These are phyloP conservation scores for Sebastes schlegelii DNA, from an alignment of 2,113 vertebrate species.

Conservation along the genomic window DNA sequence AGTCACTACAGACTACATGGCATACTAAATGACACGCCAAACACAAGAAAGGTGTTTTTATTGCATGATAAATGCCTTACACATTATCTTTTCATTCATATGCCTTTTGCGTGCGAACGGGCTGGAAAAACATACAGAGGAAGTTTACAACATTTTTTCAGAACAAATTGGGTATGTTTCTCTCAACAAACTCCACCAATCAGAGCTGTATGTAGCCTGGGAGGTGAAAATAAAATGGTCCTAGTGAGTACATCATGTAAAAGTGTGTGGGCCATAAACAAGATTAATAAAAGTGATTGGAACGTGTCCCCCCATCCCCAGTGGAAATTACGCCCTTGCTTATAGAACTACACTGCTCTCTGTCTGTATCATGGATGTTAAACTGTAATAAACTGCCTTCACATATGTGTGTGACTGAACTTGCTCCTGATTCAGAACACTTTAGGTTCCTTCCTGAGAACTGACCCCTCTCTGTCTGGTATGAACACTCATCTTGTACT, in stretches of 20 bases:
- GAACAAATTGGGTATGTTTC: background rate
- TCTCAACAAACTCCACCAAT: background rate
- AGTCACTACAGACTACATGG: too few relatives aligned
- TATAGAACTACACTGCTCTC: background rate
- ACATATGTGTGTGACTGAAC: conserved; percentile 21
- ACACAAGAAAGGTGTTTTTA: too few relatives aligned
- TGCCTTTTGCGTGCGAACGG: too few relatives aligned
- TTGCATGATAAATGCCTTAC: too few relatives aligned
- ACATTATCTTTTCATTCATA: too few relatives aligned
- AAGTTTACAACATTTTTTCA: background rate
- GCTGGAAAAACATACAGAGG: background rate
- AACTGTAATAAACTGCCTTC: background rate
- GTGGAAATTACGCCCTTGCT: background rate
- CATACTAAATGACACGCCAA: too few relatives aligned
- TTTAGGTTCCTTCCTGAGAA: conserved; percentile 34
- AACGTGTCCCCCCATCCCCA: background rate
- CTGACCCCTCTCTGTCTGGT: background rate
- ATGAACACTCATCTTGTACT: conserved; percentile 4
- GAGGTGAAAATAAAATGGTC: background rate
- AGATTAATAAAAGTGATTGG: background rate
- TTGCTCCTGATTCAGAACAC: conserved; percentile 28
- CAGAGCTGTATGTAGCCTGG: background rate
- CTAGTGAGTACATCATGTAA: too few relatives aligned
- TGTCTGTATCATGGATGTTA: background rate
- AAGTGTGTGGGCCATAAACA: background rate